Conservation (phyloP, 1,140 invertebrate genomes). For the Hyposmocoma kahamanoa region DNA sequence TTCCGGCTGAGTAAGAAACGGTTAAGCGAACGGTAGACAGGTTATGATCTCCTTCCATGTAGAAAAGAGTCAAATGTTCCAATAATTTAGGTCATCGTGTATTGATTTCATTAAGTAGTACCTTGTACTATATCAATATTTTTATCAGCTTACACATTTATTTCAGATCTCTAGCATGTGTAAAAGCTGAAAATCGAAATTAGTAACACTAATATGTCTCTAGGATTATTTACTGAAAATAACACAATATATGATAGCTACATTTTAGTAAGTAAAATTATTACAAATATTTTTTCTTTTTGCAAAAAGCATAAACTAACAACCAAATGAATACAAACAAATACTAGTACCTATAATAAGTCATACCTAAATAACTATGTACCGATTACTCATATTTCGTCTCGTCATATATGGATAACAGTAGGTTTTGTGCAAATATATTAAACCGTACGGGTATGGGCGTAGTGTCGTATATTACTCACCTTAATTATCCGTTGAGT, state of each 20-base stretch:
- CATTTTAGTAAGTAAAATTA: background rate
- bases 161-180: too few species aligned
- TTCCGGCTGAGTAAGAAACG: slow-evolving; percentile 4
- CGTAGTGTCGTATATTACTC: background rate
- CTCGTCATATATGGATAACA: background rate
- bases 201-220: too few species aligned
- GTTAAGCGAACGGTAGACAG: slow-evolving; percentile 18
- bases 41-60: slow-evolving; percentile 8
- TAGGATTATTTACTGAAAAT: too few species aligned
- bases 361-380: background rate
- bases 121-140: background rate
- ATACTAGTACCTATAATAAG: background rate
- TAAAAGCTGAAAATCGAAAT: too few species aligned
- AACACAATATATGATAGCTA: too few species aligned
- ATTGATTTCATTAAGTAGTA: background rate
- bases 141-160: too few species aligned
- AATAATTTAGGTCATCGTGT: background rate
- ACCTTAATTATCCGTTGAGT: slow-evolving; percentile 20
- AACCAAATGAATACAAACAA: background rate
- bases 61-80: background rate
- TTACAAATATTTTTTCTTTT: background rate
- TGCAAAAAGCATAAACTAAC: background rate
- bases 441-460: background rate
- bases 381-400: background rate
- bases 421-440: background rate